Conservation (phyloP, 2,113 vertebrate genomes). For the Tiliqua scincoides region DNA sequence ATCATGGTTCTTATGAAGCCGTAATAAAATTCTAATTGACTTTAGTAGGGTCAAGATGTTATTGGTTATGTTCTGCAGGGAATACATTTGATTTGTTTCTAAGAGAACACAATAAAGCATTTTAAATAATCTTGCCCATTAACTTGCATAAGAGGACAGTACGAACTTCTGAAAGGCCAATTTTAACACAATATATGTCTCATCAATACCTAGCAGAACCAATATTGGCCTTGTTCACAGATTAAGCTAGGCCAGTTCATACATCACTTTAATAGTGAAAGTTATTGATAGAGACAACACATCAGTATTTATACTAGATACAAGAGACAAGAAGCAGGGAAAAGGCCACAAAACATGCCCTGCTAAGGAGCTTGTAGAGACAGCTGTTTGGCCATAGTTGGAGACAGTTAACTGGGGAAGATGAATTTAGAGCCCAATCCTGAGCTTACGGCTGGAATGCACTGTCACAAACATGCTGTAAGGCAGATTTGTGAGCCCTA, state of each 20-base stretch:
- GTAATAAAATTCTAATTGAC: not conserved
- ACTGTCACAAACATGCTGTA: no score
- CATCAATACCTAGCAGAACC: not conserved
- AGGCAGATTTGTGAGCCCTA: no score
- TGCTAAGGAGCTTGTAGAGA: not conserved
- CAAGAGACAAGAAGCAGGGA: not conserved
- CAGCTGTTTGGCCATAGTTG: not conserved
- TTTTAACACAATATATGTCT: not conserved
- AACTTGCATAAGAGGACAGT: not conserved
- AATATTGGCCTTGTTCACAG: not conserved
- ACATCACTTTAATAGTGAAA: not conserved
- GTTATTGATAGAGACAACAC: not conserved
- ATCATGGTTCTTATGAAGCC: not conserved
- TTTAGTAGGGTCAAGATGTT: not conserved
- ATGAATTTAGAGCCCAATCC: no score
- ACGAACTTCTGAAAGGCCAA: not conserved
- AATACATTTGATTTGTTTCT: conserved; percentile 1
- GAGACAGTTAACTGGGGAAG: not conserved
- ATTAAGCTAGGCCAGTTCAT: not conserved
- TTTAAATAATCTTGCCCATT: not conserved
- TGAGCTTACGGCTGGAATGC: no score
- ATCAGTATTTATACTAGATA: no score
- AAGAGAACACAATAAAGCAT: not conserved
- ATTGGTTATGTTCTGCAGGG: not conserved
- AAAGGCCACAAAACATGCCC: not conserved